Conservation (phyloP, 1,140 invertebrate genomes). For the Ceratoteleas bidentatus region DNA sequence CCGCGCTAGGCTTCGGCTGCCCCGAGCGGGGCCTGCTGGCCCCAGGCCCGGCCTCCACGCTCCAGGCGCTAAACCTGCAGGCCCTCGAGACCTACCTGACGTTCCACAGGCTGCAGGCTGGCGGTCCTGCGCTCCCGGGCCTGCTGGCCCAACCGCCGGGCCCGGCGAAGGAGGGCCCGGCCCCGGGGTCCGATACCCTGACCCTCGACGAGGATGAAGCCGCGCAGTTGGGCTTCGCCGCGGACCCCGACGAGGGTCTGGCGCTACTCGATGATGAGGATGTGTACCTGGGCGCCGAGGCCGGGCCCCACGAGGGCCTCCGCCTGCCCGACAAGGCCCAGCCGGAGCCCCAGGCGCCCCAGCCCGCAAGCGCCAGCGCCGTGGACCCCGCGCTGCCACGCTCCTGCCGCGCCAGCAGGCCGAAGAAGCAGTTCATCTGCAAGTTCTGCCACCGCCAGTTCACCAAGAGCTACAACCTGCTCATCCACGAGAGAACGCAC, state of each 20-base stretch:
- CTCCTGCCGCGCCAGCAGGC: conserved; percentile 86
- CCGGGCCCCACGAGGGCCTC: conserved; percentile 70
- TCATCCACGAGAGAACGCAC: conserved; percentile 98
- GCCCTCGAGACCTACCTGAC: conserved; percentile 91
- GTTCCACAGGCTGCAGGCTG: conserved; percentile 85
- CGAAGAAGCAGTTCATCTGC: conserved; percentile 99
- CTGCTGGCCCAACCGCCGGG: conserved; percentile 66
- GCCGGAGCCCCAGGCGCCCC: conserved; percentile 43
- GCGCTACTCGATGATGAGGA: conserved; percentile 78
- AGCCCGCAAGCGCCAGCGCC: conserved; percentile 72
- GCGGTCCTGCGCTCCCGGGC: conserved; percentile 78
- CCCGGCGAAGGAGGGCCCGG: not conserved
- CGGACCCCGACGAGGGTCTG: conserved; percentile 82
- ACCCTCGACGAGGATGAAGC: conserved; percentile 73
- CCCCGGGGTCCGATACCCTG: not conserved
- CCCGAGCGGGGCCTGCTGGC: conserved; percentile 87
- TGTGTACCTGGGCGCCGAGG: conserved; percentile 66
- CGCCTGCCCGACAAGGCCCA: conserved; percentile 54
- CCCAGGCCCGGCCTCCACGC: conserved; percentile 88
- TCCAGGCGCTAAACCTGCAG: conserved; percentile 90
- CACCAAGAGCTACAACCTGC: conserved; percentile 98
- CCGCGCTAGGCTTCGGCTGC: conserved; percentile 87
- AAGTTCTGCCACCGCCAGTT: conserved; percentile 98
- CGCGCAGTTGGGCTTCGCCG: conserved; percentile 74
- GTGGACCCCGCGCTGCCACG: conserved; percentile 52